These are phyloP conservation scores for Decapterus maruadsi DNA, from an alignment of 2,797 vertebrate genomes.

Conservation along the genomic window DNA sequence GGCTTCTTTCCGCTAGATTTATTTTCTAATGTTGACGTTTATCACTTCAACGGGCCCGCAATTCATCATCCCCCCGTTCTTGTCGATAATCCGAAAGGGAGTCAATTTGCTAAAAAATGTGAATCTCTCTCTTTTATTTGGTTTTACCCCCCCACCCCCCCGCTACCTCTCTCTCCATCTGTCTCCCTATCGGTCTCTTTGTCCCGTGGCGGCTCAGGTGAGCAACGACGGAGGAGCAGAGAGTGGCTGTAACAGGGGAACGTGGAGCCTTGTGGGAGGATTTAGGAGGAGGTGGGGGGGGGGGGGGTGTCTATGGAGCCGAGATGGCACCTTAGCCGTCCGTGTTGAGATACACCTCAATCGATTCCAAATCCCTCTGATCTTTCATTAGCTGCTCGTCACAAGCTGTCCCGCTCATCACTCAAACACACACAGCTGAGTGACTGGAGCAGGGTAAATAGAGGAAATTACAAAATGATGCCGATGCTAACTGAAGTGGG, in stretches of 20 bases:
- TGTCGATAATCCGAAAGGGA: constrained; percentile 84
- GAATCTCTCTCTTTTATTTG: constrained; percentile 62
- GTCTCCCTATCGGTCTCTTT: constrained; percentile 37
- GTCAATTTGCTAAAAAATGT: constrained; percentile 80
- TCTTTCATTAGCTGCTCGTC: constrained; percentile 74
- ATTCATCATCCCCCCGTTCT: constrained; percentile 80
- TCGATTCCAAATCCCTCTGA: constrained; percentile 69
- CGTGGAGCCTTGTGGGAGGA: constrained; percentile 40
- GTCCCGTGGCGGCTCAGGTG: constrained; percentile 54
- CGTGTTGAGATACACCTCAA: constrained; percentile 53
- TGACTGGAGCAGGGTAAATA: constrained; percentile 38
- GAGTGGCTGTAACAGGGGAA: constrained; percentile 42
- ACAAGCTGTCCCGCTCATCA: constrained; percentile 56
- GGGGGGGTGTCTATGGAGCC: constrained; percentile 46
- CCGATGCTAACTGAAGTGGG: constrained; percentile 31
- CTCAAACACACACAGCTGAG: constrained; percentile 15
- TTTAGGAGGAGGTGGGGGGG: constrained; percentile 40
- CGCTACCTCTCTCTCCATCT: constrained; percentile 1
- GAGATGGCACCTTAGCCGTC: constrained; percentile 54
- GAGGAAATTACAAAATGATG: constrained; percentile 43
- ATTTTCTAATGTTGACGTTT: constrained; percentile 89
- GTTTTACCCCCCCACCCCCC: not conserved
- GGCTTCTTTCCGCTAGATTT: constrained; percentile 84
- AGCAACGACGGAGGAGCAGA: constrained; percentile 27
- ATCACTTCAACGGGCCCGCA: constrained; percentile 84